Percentiles rank a stretch among this genome's conserved stretches.
Evolutionary conservation across 2,888 invertebrate species (phyloP).

Genomic region (Mythimna lalbum): DNA sequence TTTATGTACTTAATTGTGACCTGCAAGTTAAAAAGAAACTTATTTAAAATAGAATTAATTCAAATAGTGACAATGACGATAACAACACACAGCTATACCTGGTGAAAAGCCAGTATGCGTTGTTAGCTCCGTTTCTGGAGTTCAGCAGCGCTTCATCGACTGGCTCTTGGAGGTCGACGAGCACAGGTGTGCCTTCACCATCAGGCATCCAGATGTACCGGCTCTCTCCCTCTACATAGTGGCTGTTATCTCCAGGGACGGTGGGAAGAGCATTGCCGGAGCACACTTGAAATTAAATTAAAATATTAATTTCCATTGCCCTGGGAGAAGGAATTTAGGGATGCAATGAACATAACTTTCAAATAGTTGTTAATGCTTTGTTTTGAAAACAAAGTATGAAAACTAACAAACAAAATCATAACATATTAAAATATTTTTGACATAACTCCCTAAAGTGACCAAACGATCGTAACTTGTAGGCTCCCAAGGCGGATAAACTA

Average conservation of each 20-base stretch:
- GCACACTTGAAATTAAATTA: constrained; percentile 64
- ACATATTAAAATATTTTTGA: neutral
- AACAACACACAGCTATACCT: constrained; percentile 19
- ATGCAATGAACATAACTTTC: neutral
- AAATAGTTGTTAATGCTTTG: too few relatives aligned
- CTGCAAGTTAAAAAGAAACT: neutral
- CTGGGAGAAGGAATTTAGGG: neutral
- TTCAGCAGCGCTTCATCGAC: constrained; percentile 60
- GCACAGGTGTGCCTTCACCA: constrained; percentile 72
- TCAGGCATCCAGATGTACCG: constrained; percentile 81
- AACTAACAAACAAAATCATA: too few relatives aligned
- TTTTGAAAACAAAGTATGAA: too few relatives aligned
- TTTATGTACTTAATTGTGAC: neutral
- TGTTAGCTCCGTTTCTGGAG: constrained; percentile 73
- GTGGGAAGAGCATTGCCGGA: constrained; percentile 68
- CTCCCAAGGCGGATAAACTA: neutral
- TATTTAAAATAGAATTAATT: neutral
- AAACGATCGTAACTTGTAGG: neutral
- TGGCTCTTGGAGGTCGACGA: constrained; percentile 75
- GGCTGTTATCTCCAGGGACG: constrained; percentile 76
- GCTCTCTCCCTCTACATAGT: constrained; percentile 77
- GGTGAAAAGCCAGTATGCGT: constrained; percentile 77
- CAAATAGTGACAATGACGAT: neutral
- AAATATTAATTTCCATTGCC: neutral
- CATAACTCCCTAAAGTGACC: neutral